Percentiles rank a stretch among this genome's conserved stretches.
phyloP scores from a whole-genome alignment of 2,888 invertebrate species.

The Cheilosia scutellata region DNA sequence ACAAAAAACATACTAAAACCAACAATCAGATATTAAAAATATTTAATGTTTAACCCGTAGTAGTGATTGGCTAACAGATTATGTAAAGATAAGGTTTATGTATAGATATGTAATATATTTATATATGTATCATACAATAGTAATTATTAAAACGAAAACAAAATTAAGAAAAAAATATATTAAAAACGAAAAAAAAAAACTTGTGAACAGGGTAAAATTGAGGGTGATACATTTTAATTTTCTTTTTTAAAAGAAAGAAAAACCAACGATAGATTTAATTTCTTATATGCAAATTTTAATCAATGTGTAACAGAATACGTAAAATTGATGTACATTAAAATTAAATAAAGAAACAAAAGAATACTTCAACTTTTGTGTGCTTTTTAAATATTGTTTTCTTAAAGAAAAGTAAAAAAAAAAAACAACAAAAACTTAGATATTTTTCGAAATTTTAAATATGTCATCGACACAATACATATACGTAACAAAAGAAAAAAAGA shows the following conservation, averaged over 20 bases:
- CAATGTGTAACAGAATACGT: slow-evolving; percentile 51
- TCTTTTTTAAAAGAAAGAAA: slow-evolving; percentile 45
- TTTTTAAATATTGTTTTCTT: slow-evolving; percentile 58
- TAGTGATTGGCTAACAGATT: slow-evolving; percentile 29
- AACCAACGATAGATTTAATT: slow-evolving; percentile 63
- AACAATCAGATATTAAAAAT: slow-evolving; percentile 33
- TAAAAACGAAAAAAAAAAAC: slow-evolving; percentile 36
- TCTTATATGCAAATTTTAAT: slow-evolving; percentile 50
- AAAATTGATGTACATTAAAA: slow-evolving; percentile 46
- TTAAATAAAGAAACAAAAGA: slow-evolving; percentile 21
- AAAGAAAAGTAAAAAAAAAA: slow-evolving; percentile 29
- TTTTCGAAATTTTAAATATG: slow-evolving; percentile 67
- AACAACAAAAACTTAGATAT: slow-evolving; percentile 63
- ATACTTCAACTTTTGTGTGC: slow-evolving; percentile 31
- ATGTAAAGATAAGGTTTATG: slow-evolving; percentile 16
- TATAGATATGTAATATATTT: slow-evolving; percentile 48
- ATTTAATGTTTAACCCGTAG: slow-evolving; percentile 18
- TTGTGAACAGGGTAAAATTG: slow-evolving; percentile 73
- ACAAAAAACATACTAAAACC: slow-evolving; percentile 5
- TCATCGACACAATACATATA: slow-evolving; percentile 47
- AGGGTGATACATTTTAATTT: slow-evolving; percentile 67
- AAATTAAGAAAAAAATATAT: not conserved
- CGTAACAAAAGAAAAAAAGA: slow-evolving; percentile 17
- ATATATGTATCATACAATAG: slow-evolving; percentile 48
- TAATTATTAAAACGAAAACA: slow-evolving; percentile 7